A percentile compares a stretch with the other conserved stretches of the same genome.
Conservation (phyloP, 1,140 invertebrate genomes). For the Melanaphis sacchari region DNA sequence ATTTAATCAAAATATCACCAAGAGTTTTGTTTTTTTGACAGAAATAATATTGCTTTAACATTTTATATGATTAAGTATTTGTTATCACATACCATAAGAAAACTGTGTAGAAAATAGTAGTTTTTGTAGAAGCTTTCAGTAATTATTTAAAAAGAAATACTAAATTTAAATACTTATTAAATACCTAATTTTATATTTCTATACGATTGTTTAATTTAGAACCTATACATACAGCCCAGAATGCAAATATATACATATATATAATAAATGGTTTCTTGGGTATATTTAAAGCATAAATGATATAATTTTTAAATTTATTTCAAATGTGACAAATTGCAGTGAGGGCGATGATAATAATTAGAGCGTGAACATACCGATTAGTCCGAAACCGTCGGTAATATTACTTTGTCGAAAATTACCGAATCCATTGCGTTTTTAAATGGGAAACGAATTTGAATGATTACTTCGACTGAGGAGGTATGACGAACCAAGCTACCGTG, state of each 20-base stretch:
- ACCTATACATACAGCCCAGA: too few relatives aligned
- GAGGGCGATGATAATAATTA: neutral
- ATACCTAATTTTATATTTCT: neutral
- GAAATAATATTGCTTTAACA: neutral
- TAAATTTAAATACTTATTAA: neutral
- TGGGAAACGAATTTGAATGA: neutral
- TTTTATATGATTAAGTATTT: too few relatives aligned
- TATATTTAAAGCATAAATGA: neutral
- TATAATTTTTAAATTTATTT: neutral
- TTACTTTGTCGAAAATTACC: neutral
- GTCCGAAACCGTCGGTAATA: neutral
- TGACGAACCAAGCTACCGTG: neutral
- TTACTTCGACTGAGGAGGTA: neutral
- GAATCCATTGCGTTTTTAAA: neutral
- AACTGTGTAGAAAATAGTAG: neutral
- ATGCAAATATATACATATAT: neutral
- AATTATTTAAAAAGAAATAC: neutral
- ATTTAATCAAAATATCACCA: neutral
- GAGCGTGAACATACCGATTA: neutral
- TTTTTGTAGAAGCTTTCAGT: neutral
- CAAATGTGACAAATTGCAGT: neutral
- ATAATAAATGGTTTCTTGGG: neutral
- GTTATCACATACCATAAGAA: too few relatives aligned
- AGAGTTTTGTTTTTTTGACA: neutral
- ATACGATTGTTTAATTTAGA: neutral